Evolutionary conservation across 2,888 invertebrate species (phyloP).

Genomic region (Leptodirus hochenwartii): DNA sequence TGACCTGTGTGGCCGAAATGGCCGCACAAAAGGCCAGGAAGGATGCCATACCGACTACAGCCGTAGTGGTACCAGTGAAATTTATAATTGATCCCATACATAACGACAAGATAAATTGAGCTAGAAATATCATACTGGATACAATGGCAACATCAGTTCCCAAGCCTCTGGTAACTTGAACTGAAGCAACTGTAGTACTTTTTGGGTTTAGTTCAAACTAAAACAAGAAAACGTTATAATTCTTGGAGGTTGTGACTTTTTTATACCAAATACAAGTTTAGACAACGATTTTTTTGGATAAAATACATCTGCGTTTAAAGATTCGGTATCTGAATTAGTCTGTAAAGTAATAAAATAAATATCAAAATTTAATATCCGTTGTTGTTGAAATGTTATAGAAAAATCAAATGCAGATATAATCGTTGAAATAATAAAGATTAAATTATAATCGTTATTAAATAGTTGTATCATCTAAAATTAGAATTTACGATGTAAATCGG

Average conservation of each 20-base stretch:
- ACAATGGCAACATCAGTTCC: conserved; percentile 92
- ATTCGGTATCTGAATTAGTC: too few species aligned
- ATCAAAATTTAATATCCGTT: too few species aligned
- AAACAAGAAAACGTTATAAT: too few species aligned
- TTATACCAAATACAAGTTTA: conserved; percentile 4
- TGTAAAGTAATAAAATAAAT: too few species aligned
- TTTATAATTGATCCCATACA: conserved; percentile 74
- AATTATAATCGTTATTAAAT: too few species aligned
- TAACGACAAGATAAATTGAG: conserved; percentile 79
- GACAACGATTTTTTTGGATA: too few species aligned
- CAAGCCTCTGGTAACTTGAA: conserved; percentile 64
- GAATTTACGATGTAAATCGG: too few species aligned
- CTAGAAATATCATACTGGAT: conserved; percentile 86
- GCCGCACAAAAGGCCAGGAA: conserved; percentile 73
- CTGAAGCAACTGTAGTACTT: conserved; percentile 35
- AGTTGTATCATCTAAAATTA: too few species aligned
- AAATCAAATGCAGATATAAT: too few species aligned
- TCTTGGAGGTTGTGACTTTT: not conserved
- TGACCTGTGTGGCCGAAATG: conserved; percentile 66
- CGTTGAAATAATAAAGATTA: too few species aligned
- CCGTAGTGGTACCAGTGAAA: conserved; percentile 66
- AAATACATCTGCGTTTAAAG: too few species aligned
- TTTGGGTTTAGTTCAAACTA: conserved; percentile 41
- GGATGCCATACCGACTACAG: conserved; percentile 74
- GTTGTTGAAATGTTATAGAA: too few species aligned